Percentiles rank a stretch among this genome's conserved stretches.
Evolutionary conservation across 1,140 invertebrate species (phyloP).

Genomic region (Chironomus striatipennis): DNA sequence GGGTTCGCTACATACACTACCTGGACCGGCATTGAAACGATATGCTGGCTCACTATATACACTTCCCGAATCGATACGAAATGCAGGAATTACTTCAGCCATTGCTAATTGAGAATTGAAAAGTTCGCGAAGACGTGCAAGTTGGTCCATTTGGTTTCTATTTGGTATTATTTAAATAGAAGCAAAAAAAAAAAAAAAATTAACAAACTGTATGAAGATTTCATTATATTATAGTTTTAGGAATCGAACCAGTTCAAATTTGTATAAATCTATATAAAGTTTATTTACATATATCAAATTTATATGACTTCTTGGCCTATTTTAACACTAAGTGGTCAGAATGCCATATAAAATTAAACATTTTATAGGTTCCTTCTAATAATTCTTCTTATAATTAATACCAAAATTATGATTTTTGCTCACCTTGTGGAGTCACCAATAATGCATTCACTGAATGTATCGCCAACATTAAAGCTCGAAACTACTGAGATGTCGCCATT

Average conservation of each 20-base stretch:
- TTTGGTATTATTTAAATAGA: too few relatives aligned
- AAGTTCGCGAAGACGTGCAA: conserved; percentile 56
- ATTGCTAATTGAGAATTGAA: conserved; percentile 62
- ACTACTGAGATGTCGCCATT: conserved; percentile 84
- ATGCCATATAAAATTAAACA: too few relatives aligned
- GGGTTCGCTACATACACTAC: conserved; percentile 52
- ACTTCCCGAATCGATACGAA: conserved; percentile 58
- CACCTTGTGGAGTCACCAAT: conserved; percentile 37
- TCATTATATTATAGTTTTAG: too few relatives aligned
- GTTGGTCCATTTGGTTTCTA: conserved; percentile 55
- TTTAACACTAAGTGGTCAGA: too few relatives aligned
- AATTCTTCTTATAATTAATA: too few relatives aligned
- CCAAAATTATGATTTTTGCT: too few relatives aligned
- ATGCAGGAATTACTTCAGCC: conserved; percentile 58
- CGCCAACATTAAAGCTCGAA: conserved; percentile 71
- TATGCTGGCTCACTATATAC: conserved; percentile 77
- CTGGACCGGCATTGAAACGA: conserved; percentile 58
- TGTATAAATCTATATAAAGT: too few relatives aligned
- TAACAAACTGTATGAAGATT: too few relatives aligned
- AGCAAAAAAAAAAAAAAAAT: too few relatives aligned
- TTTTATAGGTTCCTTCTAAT: too few relatives aligned
- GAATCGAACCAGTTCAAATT: too few relatives aligned
- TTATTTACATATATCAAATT: conserved; percentile 28
- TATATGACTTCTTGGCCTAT: too few relatives aligned
- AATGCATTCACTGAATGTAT: conserved; percentile 42